Evolutionary conservation across 2,113 vertebrate species (phyloP), one percentile per base, ranked within the genome.

Genomic region (Phylloscopus trochiloides): DNA sequence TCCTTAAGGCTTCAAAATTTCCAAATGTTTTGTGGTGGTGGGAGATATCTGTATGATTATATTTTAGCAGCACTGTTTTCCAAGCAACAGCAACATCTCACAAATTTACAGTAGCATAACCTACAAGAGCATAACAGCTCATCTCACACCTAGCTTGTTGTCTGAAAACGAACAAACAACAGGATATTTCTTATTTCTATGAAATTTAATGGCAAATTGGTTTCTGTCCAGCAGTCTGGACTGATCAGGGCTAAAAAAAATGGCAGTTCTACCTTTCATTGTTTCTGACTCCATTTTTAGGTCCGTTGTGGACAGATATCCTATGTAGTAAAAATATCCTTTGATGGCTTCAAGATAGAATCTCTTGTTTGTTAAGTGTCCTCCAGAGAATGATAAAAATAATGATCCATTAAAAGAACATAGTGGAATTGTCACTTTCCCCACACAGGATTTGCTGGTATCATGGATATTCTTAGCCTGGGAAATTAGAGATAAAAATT

Each of bases 401-500:
- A 54, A 47, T 3, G 8, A 70, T 70, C 17, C 43, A 47, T 70
- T 93, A 92, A 81, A 68, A 85, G 45, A 92, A 83, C 21, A 38
- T 16, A 45, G 47, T 73, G 34, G 50, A 94, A 83, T 70, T 51
- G 51, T 58, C 50, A 47, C 11, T 80, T 90, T 88, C 17, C 48
- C 47, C 26, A 74, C 42, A 20, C 31, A 84, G 38, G 59, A 91
- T 83, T 95, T 83, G 12, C 16, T 76, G 17, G 7, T 77, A 71
- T 71, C 34, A 25, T 42, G 29, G 51, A 83, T 90, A 73, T 76
- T 86, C 29, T 88, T 73, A 90, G 47, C 26, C 17, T 38, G 58
- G 32, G 16, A 94, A 94, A 88, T 77, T 51, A 84, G 17, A 58
- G 79, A 71, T 47, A 61, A 91, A 90, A 88, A 51, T 71, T 86